Percentiles rank a stretch among this genome's conserved stretches.
These are phyloP conservation scores for Buphagus erythrorhynchus DNA, from an alignment of 2,797 vertebrate genomes.

Conservation along the genomic window DNA sequence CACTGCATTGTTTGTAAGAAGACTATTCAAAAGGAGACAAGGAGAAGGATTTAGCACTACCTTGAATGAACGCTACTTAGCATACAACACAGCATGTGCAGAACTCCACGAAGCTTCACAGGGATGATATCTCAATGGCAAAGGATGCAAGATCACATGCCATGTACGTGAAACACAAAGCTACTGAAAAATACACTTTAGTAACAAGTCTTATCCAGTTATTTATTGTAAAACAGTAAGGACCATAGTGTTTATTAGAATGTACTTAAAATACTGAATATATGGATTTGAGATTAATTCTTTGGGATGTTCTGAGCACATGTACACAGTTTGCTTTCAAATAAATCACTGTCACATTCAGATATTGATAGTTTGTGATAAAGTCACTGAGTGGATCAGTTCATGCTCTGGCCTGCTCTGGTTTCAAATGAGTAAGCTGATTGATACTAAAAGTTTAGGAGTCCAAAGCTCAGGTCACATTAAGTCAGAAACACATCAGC, in stretches of 20 bases:
- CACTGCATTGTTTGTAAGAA: not conserved
- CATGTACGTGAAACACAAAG: not conserved
- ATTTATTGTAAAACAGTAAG: not conserved
- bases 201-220: not conserved
- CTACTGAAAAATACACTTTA: not conserved
- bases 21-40: not conserved
- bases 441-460: not conserved
- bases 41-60: not conserved
- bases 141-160: not conserved
- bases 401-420: not conserved
- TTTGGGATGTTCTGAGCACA: not conserved
- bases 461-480: not conserved
- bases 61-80: not conserved
- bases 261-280: not conserved
- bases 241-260: not conserved
- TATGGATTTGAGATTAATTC: not conserved
- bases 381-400: not conserved
- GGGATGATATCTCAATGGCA: not conserved
- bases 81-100: not conserved
- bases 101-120: not conserved
- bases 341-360: not conserved
- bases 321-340: not conserved
- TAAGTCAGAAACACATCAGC: not conserved
- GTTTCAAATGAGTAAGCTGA: not conserved
- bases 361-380: not conserved